Evolutionary conservation across 2,888 invertebrate genomes (phyloP).

Genomic region (Brachycybe producta): DNA sequence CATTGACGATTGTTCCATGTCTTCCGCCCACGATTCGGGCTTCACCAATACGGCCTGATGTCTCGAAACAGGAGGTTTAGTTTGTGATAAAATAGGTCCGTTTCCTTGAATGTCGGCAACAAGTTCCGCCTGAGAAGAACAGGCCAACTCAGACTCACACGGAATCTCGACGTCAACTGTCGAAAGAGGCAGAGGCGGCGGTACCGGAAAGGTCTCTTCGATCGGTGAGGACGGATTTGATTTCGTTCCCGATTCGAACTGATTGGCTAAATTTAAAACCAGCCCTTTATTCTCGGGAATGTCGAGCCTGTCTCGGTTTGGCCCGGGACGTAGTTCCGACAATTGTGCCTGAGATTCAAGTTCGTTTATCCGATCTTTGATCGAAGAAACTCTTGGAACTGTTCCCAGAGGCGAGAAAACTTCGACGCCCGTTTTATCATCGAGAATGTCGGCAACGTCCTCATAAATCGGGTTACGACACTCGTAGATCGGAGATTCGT

Average conservation of each 20-base stretch:
- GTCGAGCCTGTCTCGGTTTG: constrained; percentile 22
- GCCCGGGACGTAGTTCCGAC: constrained; percentile 9
- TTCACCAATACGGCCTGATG: constrained; percentile 36
- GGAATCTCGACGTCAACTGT: not conserved
- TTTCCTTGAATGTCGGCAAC: constrained; percentile 31
- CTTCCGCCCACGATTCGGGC: constrained; percentile 55
- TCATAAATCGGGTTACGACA: constrained; percentile 23
- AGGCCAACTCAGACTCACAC: not conserved
- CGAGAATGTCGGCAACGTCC: not conserved
- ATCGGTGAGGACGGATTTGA: constrained; percentile 24
- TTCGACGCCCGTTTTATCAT: not conserved
- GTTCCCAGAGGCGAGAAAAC: not conserved
- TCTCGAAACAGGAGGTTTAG: constrained; percentile 27
- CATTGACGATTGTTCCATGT: constrained; percentile 28
- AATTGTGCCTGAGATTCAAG: constrained; percentile 41
- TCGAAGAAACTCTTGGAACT: constrained; percentile 39
- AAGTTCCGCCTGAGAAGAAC: not conserved
- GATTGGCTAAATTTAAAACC: constrained; percentile 44
- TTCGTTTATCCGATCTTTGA: constrained; percentile 58
- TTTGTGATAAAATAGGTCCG: constrained; percentile 32
- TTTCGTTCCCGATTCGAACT: constrained; percentile 38
- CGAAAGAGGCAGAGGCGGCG: constrained; percentile 26
- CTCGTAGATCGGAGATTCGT: constrained; percentile 20
- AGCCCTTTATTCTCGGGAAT: constrained; percentile 33
- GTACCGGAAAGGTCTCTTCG: constrained; percentile 29